Evolutionary conservation across 2,797 vertebrate genomes (phyloP), one percentile per base, ranked within the genome.

Genomic region (Coilia nasus): DNA sequence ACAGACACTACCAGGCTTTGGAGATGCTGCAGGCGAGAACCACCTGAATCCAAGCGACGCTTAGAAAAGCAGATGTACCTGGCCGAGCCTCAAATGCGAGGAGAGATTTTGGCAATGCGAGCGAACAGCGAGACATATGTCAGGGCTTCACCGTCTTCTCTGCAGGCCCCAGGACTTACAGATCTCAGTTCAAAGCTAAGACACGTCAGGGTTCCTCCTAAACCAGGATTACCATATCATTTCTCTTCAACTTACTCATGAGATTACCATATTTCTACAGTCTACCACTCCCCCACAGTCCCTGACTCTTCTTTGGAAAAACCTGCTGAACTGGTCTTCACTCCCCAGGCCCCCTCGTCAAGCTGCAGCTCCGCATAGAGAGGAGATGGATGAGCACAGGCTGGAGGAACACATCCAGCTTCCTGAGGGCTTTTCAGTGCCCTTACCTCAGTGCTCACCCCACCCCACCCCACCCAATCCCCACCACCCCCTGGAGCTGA

Each of bases 171-270:
- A 0, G 44, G 62, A 21, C 75, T 50, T 57, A 83, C 50, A 46
- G 19, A 62, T 82, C 50, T 44, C 62, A 92, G 15, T 92, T 93
- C 90, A 93, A 92, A 92, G 91, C 90, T 89, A 75, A 90, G 91
- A 90, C 92, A 88, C 89, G 91, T 91, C 88, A 80, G 62, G 67
- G 67, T 90, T 91, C 92, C 90, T 93, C 84, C 90, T 89, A 85
- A 88, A 87, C 82, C 78, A 86, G 93, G 94, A 95, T 95, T 94
- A 94, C 35, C 50, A 78, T 81, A 81, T 59, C 3, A 47, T 25
- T 67, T 71, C 28, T 71, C 31, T 35, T 35, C 3, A 75, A 59
- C 64, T 86, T 93, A 92, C 91, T 90, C 90, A 47, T 47, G 46
- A 47, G 46, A 47, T 47, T 47, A 47, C 46, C 46, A 47, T 47